phyloP scores from a whole-genome alignment of 1,140 invertebrate species.

The Adelges cooleyi region DNA sequence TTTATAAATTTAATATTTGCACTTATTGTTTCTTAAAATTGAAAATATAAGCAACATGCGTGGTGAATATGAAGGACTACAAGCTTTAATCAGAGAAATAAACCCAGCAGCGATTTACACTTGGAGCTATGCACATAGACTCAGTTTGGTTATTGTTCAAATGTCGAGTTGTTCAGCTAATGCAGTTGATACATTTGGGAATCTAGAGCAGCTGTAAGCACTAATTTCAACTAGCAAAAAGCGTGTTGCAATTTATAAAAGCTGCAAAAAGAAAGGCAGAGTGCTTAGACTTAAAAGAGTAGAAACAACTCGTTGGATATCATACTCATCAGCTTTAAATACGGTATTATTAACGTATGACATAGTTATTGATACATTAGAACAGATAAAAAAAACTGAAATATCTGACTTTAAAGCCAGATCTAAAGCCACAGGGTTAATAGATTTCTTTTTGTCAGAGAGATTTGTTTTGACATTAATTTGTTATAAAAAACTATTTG shows the following conservation, averaged over 20 bases:
- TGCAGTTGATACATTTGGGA: background rate
- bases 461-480: background rate
- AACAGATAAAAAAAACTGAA: background rate
- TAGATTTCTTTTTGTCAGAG: background rate
- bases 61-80: slow-evolving; percentile 30
- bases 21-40: no score
- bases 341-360: background rate
- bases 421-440: background rate
- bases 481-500: background rate
- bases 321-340: background rate
- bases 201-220: background rate
- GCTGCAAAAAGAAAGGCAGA: background rate
- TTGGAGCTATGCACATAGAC: slow-evolving; percentile 29
- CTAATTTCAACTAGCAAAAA: background rate
- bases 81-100: slow-evolving; percentile 22
- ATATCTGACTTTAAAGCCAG: background rate
- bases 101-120: slow-evolving; percentile 28
- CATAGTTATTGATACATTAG: background rate
- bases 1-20: no score
- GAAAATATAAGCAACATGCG: slow-evolving; percentile 32
- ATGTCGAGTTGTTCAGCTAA: no score
- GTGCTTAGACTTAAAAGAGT: background rate
- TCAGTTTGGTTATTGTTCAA: slow-evolving; percentile 31
- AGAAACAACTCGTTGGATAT: background rate
- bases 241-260: background rate